phyloP scores from a whole-genome alignment of 2,888 invertebrate genomes.

The Augiades crinisus region DNA sequence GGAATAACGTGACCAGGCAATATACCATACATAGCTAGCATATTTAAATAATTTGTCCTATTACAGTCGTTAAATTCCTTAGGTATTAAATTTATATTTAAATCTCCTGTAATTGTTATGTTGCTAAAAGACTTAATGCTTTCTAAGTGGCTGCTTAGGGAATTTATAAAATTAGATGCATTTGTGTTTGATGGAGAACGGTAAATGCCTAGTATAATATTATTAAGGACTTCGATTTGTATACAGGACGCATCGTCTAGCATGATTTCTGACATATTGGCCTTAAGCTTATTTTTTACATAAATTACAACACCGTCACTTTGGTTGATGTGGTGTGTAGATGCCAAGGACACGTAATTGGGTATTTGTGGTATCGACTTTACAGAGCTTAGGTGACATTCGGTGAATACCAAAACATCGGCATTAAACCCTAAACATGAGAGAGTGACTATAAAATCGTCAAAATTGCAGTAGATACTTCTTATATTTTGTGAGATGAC shows the following conservation, averaged over 20 bases:
- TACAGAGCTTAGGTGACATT: constrained; percentile 6
- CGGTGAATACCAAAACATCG: constrained; percentile 16
- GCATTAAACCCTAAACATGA: background rate
- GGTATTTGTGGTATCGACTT: constrained; percentile 10
- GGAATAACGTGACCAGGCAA: constrained; percentile 12
- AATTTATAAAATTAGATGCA: constrained; percentile 1
- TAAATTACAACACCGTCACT: constrained; percentile 18
- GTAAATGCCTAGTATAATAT: constrained; percentile 5
- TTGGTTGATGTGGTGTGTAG: constrained; percentile 8
- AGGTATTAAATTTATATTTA: constrained; percentile 14
- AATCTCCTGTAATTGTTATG: constrained; percentile 14
- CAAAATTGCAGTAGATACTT: constrained; percentile 14
- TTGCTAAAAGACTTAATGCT: background rate
- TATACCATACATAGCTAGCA: constrained; percentile 6
- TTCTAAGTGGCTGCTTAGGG: background rate
- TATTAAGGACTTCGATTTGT: constrained; percentile 1
- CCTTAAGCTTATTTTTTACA: constrained; percentile 3
- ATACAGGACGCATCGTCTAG: constrained; percentile 13
- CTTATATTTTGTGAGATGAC: constrained; percentile 15
- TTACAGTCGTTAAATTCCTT: background rate
- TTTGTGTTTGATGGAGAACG: constrained; percentile 8
- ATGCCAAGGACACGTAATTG: background rate
- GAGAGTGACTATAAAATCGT: constrained; percentile 2
- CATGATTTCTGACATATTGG: constrained; percentile 7
- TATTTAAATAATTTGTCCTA: constrained; percentile 7